Evolutionary conservation across 2,113 vertebrate species (phyloP).

Genomic region (Pelvicachromis taeniatus): DNA sequence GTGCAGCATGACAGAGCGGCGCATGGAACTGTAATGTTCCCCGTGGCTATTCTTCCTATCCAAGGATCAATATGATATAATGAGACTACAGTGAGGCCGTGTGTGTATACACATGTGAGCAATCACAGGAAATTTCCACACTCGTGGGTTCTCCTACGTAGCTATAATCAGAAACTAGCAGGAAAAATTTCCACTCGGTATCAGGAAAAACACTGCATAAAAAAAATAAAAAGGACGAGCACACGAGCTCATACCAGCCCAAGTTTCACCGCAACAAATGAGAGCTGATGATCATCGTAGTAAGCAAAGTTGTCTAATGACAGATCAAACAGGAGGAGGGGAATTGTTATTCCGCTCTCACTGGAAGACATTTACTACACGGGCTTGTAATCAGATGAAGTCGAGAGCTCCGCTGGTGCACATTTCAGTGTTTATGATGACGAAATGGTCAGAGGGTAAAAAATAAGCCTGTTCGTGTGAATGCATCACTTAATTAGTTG

Average conservation of each 20-base stretch:
- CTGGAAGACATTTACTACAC: background rate
- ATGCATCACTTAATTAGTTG: background rate
- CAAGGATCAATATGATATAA: slow-evolving; percentile 41
- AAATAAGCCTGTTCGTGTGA: background rate
- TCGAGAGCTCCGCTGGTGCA: background rate
- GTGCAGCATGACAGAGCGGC: background rate
- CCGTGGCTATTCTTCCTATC: slow-evolving; percentile 2
- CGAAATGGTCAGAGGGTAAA: background rate
- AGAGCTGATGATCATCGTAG: background rate
- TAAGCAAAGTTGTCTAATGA: background rate
- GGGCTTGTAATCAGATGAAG: background rate
- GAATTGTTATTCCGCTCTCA: background rate
- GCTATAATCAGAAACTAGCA: background rate
- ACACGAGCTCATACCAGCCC: background rate
- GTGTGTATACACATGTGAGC: background rate
- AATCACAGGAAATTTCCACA: slow-evolving; percentile 18
- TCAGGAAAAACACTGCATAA: background rate
- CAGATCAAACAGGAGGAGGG: background rate
- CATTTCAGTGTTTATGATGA: background rate
- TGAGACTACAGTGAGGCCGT: background rate
- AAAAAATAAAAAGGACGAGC: background rate
- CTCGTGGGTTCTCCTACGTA: background rate
- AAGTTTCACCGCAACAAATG: background rate
- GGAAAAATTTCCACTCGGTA: background rate
- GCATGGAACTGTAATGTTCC: slow-evolving; percentile 2